These are phyloP conservation scores for Cottus gobio DNA, from an alignment of 2,113 vertebrate species.

Conservation along the genomic window DNA sequence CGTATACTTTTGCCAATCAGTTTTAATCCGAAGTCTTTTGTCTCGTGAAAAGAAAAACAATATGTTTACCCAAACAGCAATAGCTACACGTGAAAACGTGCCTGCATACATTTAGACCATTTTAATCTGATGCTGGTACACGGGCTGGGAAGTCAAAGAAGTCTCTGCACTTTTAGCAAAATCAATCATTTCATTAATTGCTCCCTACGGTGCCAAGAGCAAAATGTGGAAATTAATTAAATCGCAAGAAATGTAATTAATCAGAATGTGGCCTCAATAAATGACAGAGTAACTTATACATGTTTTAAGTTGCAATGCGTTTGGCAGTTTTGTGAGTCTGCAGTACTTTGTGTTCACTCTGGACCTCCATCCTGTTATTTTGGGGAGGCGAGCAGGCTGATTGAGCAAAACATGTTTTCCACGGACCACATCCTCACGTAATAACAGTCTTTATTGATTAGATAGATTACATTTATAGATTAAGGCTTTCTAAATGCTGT, in stretches of 20 bases:
- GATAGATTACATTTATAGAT: conserved; percentile 13
- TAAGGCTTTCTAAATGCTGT: not conserved
- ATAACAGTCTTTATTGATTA: not conserved
- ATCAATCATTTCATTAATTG: not conserved
- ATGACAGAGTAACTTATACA: not conserved
- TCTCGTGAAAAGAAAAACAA: not conserved
- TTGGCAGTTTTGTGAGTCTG: not conserved
- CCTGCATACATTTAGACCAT: not conserved
- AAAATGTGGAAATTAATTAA: not conserved
- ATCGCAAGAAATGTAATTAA: not conserved
- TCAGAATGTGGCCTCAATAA: not conserved
- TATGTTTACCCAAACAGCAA: not conserved
- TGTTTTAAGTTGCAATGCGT: not conserved
- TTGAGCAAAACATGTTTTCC: not conserved
- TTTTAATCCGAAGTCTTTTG: not conserved
- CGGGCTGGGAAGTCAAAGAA: not conserved
- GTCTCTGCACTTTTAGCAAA: not conserved
- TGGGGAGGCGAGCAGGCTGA: not conserved
- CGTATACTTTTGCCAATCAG: not conserved
- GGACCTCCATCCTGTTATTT: not conserved
- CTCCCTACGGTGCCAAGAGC: not conserved
- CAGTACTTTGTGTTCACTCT: not conserved
- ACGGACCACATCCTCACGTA: not conserved
- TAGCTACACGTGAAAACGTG: not conserved
- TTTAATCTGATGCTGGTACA: not conserved